Percentiles rank a stretch among this genome's conserved stretches.
phyloP scores from a whole-genome alignment of 1,140 invertebrate species.

The Cotesia typhae region DNA sequence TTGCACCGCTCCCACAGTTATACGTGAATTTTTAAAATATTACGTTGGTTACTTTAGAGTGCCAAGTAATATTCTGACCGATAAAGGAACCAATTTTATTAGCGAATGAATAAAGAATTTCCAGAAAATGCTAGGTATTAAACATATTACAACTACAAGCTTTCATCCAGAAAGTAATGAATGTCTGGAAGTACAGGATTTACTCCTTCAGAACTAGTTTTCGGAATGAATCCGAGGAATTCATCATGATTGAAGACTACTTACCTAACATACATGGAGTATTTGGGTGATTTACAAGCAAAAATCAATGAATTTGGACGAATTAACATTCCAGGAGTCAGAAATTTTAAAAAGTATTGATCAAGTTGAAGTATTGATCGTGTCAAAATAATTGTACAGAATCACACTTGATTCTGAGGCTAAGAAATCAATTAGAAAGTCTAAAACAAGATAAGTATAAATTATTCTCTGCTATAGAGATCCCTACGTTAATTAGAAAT shows the following conservation, averaged over 20 bases:
- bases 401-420: too few relatives aligned
- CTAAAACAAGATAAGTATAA: too few relatives aligned
- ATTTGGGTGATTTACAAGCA: constrained; percentile 23
- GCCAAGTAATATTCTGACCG: constrained; percentile 43
- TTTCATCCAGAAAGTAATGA: constrained; percentile 24
- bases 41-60: constrained; percentile 33
- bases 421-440: too few relatives aligned
- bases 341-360: too few relatives aligned
- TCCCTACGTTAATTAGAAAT: too few relatives aligned
- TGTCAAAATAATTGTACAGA: too few relatives aligned
- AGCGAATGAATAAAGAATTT: constrained; percentile 28
- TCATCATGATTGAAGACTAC: constrained; percentile 3
- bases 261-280: constrained; percentile 23
- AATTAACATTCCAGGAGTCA: too few relatives aligned
- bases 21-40: constrained; percentile 1
- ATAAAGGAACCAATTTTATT: constrained; percentile 48
- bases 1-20: constrained; percentile 19
- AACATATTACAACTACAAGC: constrained; percentile 30
- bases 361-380: too few relatives aligned
- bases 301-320: too few relatives aligned
- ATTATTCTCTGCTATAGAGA: too few relatives aligned
- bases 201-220: constrained; percentile 19
- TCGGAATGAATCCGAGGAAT: constrained; percentile 12
- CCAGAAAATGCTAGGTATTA: constrained; percentile 26
- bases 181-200: not conserved